These are phyloP conservation scores for Equus przewalskii DNA, from an alignment of 2,113 vertebrate genomes.

Conservation along the genomic window DNA sequence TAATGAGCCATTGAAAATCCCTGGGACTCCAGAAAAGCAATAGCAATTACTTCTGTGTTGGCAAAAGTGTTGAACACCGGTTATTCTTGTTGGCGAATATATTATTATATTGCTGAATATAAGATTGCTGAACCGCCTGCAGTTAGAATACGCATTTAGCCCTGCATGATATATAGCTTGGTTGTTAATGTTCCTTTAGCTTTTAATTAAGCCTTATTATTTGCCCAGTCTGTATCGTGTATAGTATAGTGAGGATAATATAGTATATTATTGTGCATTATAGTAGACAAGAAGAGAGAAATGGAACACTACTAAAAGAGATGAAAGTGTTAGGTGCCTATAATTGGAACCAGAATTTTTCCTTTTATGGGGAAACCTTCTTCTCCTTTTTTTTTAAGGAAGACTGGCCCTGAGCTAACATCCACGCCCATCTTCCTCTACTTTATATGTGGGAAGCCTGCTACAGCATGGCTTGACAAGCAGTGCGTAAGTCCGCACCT, in stretches of 20 bases:
- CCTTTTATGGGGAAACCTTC: not conserved
- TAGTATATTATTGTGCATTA: not conserved
- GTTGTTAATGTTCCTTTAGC: not conserved
- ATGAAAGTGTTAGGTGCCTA: not conserved
- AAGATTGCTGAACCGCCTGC: not conserved
- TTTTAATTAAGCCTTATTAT: conserved; percentile 7
- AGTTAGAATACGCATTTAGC: not conserved
- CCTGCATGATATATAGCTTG: not conserved
- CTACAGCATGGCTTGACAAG: too few relatives aligned
- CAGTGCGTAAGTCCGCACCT: too few relatives aligned
- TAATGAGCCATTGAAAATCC: not conserved
- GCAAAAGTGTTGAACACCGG: not conserved
- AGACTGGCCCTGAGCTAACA: too few relatives aligned
- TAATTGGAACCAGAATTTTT: not conserved
- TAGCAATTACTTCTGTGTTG: not conserved
- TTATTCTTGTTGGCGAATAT: not conserved
- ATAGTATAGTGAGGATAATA: not conserved
- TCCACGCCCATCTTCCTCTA: too few relatives aligned
- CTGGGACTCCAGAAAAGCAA: not conserved
- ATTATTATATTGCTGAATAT: not conserved
- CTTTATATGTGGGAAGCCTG: too few relatives aligned
- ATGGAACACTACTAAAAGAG: not conserved
- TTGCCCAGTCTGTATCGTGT: not conserved
- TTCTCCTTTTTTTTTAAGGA: not conserved
- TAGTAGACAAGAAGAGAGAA: not conserved